Evolutionary conservation across 2,113 vertebrate species (phyloP).

Genomic region (Toxotes chatareus): DNA sequence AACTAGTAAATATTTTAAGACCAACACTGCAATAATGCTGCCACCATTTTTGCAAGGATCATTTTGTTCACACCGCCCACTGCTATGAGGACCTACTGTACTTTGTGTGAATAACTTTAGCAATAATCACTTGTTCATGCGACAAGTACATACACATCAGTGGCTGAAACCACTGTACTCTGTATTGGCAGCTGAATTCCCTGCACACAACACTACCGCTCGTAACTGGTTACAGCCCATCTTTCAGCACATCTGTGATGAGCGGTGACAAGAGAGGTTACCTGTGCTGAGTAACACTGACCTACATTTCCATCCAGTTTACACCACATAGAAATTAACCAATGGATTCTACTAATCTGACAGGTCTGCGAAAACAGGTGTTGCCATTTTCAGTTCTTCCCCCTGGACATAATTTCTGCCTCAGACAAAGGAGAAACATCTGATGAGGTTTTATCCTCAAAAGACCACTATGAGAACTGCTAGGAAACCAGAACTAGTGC

Average conservation of each 20-base stretch:
- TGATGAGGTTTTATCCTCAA: neutral
- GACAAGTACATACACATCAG: neutral
- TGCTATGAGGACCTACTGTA: neutral
- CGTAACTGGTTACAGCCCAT: neutral
- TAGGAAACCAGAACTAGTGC: neutral
- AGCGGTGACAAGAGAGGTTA: neutral
- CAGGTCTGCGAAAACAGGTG: neutral
- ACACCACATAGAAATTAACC: neutral
- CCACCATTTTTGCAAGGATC: neutral
- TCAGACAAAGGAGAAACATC: neutral
- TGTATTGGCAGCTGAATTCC: neutral
- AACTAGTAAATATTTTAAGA: neutral
- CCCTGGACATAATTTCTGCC: neutral
- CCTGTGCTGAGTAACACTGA: conserved; percentile 7
- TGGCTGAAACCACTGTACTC: too few relatives aligned
- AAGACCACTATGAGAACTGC: neutral
- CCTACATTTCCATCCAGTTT: neutral
- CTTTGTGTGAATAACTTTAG: neutral
- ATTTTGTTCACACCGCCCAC: neutral
- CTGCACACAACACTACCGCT: neutral
- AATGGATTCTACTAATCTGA: neutral
- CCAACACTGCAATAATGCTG: neutral
- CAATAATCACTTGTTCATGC: neutral
- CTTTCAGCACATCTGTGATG: neutral
- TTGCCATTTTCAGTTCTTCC: neutral